Conservation (phyloP, 2,797 vertebrate species). For the Sorex maritimensis region DNA sequence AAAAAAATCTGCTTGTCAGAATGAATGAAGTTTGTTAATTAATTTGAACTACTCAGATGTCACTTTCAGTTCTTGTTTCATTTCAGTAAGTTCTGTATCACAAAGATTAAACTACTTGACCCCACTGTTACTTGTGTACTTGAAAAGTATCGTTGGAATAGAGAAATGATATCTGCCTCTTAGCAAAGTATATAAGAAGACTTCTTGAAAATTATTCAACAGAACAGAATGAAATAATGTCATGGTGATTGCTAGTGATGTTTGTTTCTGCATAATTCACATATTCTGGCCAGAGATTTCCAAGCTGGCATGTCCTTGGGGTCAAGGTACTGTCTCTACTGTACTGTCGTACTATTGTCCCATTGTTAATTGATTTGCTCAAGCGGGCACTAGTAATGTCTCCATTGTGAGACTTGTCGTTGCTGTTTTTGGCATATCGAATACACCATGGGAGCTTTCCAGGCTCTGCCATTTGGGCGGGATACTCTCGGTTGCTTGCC, state of each 20-base stretch:
- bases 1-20: slow-evolving; percentile 67
- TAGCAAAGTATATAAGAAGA: slow-evolving; percentile 14
- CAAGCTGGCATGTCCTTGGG: slow-evolving; percentile 7
- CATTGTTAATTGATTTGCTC: too few relatives aligned
- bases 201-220: slow-evolving; percentile 62
- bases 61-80: slow-evolving; percentile 56
- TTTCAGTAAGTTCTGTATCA: slow-evolving; percentile 37
- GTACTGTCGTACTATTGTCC: too few relatives aligned
- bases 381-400: too few relatives aligned
- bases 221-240: slow-evolving; percentile 33
- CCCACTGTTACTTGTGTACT: slow-evolving; percentile 1
- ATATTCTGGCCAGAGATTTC: slow-evolving; percentile 64
- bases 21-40: slow-evolving; percentile 68
- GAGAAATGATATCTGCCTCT: slow-evolving; percentile 69
- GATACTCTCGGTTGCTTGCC: too few relatives aligned
- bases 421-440: too few relatives aligned
- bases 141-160: slow-evolving; percentile 25
- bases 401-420: too few relatives aligned
- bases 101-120: slow-evolving; percentile 63
- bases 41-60: slow-evolving; percentile 26
- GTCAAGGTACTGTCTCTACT: neutral
- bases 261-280: slow-evolving; percentile 43
- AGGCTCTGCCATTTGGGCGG: too few relatives aligned
- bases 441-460: too few relatives aligned
- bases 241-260: slow-evolving; percentile 43